A percentile compares a stretch with the other conserved stretches of the same genome.
Conservation (phyloP, 2,888 invertebrate species). For the Trissolcus japonicus region DNA sequence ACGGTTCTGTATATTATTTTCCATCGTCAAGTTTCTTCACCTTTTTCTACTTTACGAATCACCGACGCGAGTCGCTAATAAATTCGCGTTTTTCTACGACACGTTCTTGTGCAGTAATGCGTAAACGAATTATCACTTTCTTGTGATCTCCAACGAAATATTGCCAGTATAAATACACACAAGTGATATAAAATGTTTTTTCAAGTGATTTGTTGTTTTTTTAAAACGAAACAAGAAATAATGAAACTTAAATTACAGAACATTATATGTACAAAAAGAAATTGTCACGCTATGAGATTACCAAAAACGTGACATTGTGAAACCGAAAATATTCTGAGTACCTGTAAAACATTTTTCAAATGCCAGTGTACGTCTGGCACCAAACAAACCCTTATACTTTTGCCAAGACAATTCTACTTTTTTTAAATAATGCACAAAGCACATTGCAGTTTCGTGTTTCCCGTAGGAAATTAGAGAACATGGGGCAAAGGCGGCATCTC, state of each 20-base stretch:
- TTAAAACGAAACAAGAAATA: too few species aligned
- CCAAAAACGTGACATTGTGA: neutral
- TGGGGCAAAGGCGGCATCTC: conserved; percentile 64
- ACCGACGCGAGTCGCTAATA: conserved; percentile 39
- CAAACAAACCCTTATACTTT: conserved; percentile 54
- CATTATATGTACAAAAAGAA: too few species aligned
- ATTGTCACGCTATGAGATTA: too few species aligned
- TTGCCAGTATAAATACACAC: too few species aligned
- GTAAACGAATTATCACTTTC: neutral
- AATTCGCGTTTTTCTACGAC: conserved; percentile 39
- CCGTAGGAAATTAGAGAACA: conserved; percentile 76
- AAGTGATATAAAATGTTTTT: too few species aligned
- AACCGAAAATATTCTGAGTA: neutral
- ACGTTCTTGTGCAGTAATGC: conserved; percentile 21
- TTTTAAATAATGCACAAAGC: conserved; percentile 66
- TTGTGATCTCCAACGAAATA: neutral
- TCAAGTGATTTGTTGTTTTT: too few species aligned
- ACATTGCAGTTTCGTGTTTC: conserved; percentile 70
- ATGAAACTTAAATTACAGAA: too few species aligned
- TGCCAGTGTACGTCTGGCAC: conserved; percentile 16
- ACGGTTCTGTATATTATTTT: conserved; percentile 25
- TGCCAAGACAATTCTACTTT: conserved; percentile 61
- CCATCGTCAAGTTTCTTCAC: conserved; percentile 20
- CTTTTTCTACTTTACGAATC: conserved; percentile 36
- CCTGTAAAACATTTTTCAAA: neutral